phyloP scores from a whole-genome alignment of 2,113 vertebrate species.

The Cyanoderma ruficeps region DNA sequence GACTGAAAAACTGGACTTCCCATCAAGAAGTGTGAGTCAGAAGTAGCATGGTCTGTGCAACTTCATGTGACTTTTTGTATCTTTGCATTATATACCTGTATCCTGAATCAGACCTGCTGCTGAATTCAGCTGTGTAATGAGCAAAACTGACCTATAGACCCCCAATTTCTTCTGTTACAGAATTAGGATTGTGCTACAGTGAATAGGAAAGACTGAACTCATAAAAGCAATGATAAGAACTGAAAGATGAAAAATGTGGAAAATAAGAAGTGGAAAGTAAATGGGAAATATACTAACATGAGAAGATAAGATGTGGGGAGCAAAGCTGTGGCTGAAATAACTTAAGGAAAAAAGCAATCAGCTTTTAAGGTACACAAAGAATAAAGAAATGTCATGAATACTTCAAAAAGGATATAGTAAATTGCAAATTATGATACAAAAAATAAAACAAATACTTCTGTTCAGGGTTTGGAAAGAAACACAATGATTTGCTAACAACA shows the following conservation, averaged over 20 bases:
- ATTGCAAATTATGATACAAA: neutral
- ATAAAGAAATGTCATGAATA: neutral
- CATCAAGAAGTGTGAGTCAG: neutral
- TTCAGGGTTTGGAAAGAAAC: neutral
- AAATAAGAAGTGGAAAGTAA: neutral
- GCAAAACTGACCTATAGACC: neutral
- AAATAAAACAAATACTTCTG: neutral
- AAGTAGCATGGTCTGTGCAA: neutral
- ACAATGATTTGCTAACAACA: neutral
- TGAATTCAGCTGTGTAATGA: neutral
- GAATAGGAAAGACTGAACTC: neutral
- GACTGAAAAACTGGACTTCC: neutral
- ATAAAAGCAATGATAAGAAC: neutral
- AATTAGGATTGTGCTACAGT: neutral
- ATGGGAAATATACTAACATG: neutral
- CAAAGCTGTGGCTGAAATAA: neutral
- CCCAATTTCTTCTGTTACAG: neutral
- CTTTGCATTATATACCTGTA: neutral
- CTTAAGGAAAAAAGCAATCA: neutral
- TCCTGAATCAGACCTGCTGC: neutral
- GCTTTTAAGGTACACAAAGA: neutral
- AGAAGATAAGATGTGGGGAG: neutral
- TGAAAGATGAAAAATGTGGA: neutral
- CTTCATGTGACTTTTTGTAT: neutral
- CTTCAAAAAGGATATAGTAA: neutral